phyloP scores from a whole-genome alignment of 2,797 vertebrate genomes.

The Tenualosa ilisha region DNA sequence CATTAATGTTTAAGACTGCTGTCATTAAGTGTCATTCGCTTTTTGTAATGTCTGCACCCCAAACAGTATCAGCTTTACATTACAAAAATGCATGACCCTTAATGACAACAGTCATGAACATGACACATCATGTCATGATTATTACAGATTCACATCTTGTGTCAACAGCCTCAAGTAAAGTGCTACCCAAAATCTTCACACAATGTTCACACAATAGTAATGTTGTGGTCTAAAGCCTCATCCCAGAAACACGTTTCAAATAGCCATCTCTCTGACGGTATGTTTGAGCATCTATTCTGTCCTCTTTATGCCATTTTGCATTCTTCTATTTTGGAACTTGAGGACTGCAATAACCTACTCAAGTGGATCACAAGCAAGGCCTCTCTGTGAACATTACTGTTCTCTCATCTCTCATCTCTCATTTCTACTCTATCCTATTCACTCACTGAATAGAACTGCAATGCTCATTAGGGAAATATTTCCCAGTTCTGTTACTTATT shows the following conservation, averaged over 20 bases:
- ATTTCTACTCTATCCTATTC: not conserved
- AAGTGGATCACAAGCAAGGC: not conserved
- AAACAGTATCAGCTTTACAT: no score
- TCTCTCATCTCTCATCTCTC: not conserved
- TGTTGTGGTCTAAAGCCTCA: not conserved
- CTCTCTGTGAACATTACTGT: not conserved
- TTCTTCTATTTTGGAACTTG: not conserved
- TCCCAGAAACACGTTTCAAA: not conserved
- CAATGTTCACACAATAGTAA: no score
- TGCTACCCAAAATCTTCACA: no score
- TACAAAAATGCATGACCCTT: no score
- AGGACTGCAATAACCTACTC: not conserved
- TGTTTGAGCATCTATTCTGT: not conserved
- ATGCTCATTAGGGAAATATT: constrained; percentile 5
- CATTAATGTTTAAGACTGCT: no score
- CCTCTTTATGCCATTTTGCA: not conserved
- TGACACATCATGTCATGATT: no score
- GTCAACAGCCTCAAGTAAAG: no score
- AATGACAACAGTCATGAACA: no score
- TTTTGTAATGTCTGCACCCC: no score
- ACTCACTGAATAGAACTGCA: not conserved
- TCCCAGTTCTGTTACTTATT: not conserved
- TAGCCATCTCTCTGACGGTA: not conserved
- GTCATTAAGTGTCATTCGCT: no score
- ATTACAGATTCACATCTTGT: no score